Evolutionary conservation across 2,113 vertebrate genomes (phyloP).

Genomic region (Tenrec ecaudatus): DNA sequence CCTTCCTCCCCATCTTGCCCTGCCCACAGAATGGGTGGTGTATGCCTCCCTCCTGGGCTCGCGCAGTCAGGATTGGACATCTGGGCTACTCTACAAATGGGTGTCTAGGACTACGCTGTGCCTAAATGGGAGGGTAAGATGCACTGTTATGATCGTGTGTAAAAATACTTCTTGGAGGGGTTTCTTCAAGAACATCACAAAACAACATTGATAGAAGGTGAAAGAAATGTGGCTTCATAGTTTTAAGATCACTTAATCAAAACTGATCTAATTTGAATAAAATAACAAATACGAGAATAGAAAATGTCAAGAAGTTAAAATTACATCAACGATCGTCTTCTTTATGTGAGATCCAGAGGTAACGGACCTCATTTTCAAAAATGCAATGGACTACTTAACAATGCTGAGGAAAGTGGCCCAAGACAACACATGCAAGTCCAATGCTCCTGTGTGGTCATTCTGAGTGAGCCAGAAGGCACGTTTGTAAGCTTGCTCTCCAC

Average conservation of each 20-base stretch:
- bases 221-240: not conserved
- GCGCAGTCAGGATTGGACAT: not conserved
- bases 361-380: slow-evolving; percentile 5
- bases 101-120: not conserved
- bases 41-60: not conserved
- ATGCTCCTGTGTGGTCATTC: not conserved
- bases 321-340: not conserved
- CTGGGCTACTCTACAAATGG: not conserved
- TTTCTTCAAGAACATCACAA: not conserved
- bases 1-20: not conserved
- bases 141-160: not conserved
- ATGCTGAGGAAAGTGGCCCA: not conserved
- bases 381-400: not conserved
- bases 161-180: not conserved
- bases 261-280: not conserved
- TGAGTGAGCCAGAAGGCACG: not conserved
- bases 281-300: not conserved
- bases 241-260: not conserved
- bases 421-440: too few relatives aligned
- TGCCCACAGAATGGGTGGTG: rapidly evolving
- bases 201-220: not conserved
- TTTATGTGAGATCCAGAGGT: not conserved
- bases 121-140: not conserved
- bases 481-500: too few relatives aligned
- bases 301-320: slow-evolving; percentile 36